Evolutionary conservation across 2,113 vertebrate genomes (phyloP).

Genomic region (Pipra filicauda): DNA sequence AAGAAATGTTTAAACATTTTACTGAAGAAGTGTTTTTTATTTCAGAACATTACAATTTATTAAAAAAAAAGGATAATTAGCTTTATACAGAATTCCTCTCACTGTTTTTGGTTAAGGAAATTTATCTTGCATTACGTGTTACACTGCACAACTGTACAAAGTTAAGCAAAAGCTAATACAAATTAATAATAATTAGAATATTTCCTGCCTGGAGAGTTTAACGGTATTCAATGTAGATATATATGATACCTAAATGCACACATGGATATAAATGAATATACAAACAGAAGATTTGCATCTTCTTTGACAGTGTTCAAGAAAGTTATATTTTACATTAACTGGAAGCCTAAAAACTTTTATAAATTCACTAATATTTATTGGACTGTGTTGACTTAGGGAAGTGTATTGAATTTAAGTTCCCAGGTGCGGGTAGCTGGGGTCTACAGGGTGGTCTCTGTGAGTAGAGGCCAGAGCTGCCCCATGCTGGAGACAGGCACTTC

Average conservation of each 20-base stretch:
- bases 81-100: background rate
- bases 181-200: background rate
- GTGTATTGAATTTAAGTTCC: background rate
- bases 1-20: background rate
- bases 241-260: background rate
- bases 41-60: background rate
- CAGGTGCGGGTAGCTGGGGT: background rate
- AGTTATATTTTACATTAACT: background rate
- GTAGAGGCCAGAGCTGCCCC: background rate
- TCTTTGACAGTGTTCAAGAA: background rate
- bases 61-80: background rate
- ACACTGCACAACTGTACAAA: background rate
- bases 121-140: background rate
- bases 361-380: background rate
- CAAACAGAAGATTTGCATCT: background rate
- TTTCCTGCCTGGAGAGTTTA: background rate
- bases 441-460: background rate
- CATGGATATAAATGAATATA: background rate
- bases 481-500: background rate
- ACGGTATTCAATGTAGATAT: background rate
- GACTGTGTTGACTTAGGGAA: background rate
- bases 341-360: background rate
- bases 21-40: background rate
- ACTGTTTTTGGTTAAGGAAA: background rate
- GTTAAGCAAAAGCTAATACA: background rate